Percentiles rank a stretch among this genome's conserved stretches.
These are phyloP conservation scores for Spondyliosoma cantharus DNA, from an alignment of 2,797 vertebrate genomes.

Conservation along the genomic window DNA sequence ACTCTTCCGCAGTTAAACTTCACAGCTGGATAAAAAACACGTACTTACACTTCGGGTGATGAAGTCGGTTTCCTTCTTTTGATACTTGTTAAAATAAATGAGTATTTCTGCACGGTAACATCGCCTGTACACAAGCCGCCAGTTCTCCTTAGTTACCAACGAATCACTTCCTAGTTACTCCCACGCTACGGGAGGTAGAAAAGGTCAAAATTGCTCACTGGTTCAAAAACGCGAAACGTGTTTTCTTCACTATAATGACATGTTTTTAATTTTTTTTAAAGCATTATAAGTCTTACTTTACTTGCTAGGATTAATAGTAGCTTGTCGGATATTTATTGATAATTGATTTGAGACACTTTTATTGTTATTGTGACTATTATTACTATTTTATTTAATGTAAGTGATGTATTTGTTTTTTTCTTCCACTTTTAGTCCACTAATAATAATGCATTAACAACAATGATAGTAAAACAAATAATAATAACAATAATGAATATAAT, in stretches of 20 bases:
- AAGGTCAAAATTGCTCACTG: constrained; percentile 37
- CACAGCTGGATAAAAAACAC: background rate
- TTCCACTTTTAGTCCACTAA: background rate
- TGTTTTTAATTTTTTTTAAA: too few species aligned
- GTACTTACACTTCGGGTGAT: background rate
- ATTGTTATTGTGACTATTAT: too few species aligned
- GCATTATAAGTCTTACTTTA: too few species aligned
- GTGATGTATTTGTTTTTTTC: too few species aligned
- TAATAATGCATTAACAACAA: too few species aligned
- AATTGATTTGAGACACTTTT: too few species aligned
- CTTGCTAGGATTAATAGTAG: too few species aligned
- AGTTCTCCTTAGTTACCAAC: constrained; percentile 73
- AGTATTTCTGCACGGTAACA: background rate
- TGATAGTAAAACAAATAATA: too few species aligned
- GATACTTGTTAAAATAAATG: background rate
- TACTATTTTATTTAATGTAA: too few species aligned
- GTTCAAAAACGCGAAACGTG: constrained; percentile 30
- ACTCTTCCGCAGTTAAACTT: background rate
- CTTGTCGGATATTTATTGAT: too few species aligned
- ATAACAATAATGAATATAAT: too few species aligned
- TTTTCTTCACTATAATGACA: background rate
- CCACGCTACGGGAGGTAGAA: constrained; percentile 69
- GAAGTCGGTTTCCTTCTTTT: background rate
- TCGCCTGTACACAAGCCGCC: constrained; percentile 2
- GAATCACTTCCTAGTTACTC: constrained; percentile 79